Evolutionary conservation across 2,888 invertebrate genomes (phyloP).

Genomic region (Capitulum mitella): DNA sequence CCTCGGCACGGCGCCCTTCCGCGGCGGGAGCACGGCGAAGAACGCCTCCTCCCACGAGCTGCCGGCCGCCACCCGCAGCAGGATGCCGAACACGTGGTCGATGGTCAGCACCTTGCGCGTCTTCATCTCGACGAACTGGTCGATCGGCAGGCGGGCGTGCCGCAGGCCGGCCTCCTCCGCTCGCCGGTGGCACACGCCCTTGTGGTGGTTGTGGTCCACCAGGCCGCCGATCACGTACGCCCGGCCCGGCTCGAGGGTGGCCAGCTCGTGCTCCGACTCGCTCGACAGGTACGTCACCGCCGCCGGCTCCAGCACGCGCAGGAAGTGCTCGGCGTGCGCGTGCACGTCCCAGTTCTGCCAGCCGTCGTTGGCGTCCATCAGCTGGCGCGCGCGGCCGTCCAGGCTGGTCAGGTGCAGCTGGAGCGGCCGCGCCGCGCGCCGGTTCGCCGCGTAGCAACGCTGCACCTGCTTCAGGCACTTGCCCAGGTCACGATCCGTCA

Average conservation of each 20-base stretch:
- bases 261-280: constrained; percentile 81
- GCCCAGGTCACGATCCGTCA: constrained; percentile 62
- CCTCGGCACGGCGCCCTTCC: constrained; percentile 67
- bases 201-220: constrained; percentile 94
- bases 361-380: constrained; percentile 73
- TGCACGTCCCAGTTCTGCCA: constrained; percentile 84
- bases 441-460: constrained; percentile 81
- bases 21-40: constrained; percentile 63
- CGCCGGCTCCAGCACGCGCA: constrained; percentile 63
- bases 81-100: constrained; percentile 86
- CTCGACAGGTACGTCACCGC: constrained; percentile 84
- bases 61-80: constrained; percentile 67
- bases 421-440: constrained; percentile 68
- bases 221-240: constrained; percentile 93
- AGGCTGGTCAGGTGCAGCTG: constrained; percentile 78
- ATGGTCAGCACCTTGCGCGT: constrained; percentile 88
- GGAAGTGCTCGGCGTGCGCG: constrained; percentile 46
- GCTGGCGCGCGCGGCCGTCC: constrained; percentile 60
- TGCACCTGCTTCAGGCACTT: constrained; percentile 50
- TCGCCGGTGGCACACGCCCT: constrained; percentile 77
- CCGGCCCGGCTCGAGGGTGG: constrained; percentile 63
- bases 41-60: constrained; percentile 70
- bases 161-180: constrained; percentile 67
- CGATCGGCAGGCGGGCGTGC: constrained; percentile 81
- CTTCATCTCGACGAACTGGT: constrained; percentile 82